Conservation (phyloP, 2,888 invertebrate genomes). For the Aplocera efformata region DNA sequence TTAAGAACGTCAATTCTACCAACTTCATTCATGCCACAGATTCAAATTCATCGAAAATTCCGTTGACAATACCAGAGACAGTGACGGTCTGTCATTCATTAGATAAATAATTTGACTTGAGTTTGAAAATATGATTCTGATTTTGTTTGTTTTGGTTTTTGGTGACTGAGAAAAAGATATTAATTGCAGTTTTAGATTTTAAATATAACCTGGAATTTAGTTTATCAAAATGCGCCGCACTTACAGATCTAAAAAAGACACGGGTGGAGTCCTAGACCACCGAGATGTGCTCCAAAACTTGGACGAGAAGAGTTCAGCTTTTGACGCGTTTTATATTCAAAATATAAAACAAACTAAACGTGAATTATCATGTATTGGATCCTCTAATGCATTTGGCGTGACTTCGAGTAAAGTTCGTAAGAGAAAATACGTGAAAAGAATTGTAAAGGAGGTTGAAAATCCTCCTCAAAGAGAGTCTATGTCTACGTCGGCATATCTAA, state of each 20-base stretch:
- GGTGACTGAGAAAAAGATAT: not conserved
- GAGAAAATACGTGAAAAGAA: slow-evolving; percentile 64
- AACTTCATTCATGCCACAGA: slow-evolving; percentile 7
- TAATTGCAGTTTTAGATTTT: not conserved
- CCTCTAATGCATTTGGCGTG: slow-evolving; percentile 42
- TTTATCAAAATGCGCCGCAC: slow-evolving; percentile 53
- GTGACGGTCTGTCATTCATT: too few relatives aligned
- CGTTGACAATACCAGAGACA: too few relatives aligned
- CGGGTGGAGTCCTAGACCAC: slow-evolving; percentile 48
- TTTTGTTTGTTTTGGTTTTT: slow-evolving; percentile 2
- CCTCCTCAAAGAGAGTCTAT: slow-evolving; percentile 32
- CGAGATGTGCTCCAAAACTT: slow-evolving; percentile 53
- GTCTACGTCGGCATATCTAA: slow-evolving; percentile 50
- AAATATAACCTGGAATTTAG: not conserved
- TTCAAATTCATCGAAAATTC: too few relatives aligned
- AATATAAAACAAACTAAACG: slow-evolving; percentile 71
- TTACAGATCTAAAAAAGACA: slow-evolving; percentile 63
- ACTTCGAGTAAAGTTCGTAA: slow-evolving; percentile 59
- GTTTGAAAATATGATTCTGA: too few relatives aligned
- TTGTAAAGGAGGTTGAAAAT: slow-evolving; percentile 51
- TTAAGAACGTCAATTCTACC: not conserved
- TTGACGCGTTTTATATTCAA: slow-evolving; percentile 69
- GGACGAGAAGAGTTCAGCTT: slow-evolving; percentile 59
- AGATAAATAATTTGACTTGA: too few relatives aligned
- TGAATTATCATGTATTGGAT: slow-evolving; percentile 54